These are phyloP conservation scores for Metaphire vulgaris DNA, from an alignment of 1,140 invertebrate species.

Conservation along the genomic window DNA sequence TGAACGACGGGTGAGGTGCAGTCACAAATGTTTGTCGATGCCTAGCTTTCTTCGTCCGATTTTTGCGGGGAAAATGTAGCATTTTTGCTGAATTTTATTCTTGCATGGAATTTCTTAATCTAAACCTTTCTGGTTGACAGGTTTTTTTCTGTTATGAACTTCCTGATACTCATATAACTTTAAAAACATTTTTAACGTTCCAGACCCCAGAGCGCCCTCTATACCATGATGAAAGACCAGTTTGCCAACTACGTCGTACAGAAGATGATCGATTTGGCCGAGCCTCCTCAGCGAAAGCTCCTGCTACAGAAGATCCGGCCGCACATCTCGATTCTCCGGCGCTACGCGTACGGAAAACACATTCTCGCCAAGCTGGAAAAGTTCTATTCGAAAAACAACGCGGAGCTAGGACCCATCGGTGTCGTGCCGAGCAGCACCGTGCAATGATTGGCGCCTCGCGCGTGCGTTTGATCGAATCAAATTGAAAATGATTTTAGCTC, in stretches of 20 bases:
- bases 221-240: slow-evolving; percentile 98
- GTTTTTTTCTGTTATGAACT: too few species aligned
- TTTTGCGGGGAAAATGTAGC: too few species aligned
- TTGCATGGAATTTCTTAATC: too few species aligned
- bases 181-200: too few species aligned
- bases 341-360: slow-evolving; percentile 99
- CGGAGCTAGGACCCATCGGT: slow-evolving; percentile 19
- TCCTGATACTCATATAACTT: too few species aligned
- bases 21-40: too few species aligned
- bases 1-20: slow-evolving; percentile 49
- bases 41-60: too few species aligned
- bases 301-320: slow-evolving; percentile 98
- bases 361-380: slow-evolving; percentile 98
- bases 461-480: neutral
- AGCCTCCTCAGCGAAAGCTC: slow-evolving; percentile 90
- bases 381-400: slow-evolving; percentile 57
- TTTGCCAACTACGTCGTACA: slow-evolving; percentile 99
- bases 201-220: slow-evolving; percentile 67
- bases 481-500: neutral
- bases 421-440: neutral
- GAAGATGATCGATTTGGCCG: slow-evolving; percentile 99
- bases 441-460: neutral
- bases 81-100: too few species aligned
- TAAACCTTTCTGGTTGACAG: too few species aligned
- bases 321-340: slow-evolving; percentile 87